Evolutionary conservation across 2,888 invertebrate species (phyloP).

Genomic region (Perizoma affinitatum): DNA sequence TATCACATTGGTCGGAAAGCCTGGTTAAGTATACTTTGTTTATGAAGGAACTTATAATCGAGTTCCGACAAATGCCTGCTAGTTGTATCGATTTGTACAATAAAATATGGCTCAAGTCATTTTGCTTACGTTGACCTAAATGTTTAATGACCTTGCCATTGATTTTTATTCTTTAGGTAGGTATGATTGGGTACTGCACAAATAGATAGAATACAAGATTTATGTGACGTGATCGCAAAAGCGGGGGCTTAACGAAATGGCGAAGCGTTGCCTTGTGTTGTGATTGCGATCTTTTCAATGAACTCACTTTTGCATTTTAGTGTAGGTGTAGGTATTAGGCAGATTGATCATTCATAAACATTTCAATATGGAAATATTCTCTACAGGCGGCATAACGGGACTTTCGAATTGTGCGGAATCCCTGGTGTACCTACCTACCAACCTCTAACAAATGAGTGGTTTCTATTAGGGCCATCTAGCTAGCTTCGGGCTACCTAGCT

Average conservation of each 20-base stretch:
- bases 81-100: too few relatives aligned
- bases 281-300: conserved; percentile 71
- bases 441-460: too few relatives aligned
- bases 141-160: conserved; percentile 5
- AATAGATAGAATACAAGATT: conserved; percentile 15
- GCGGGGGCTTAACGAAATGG: conserved; percentile 77
- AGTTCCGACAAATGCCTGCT: neutral
- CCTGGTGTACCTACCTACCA: conserved; percentile 2
- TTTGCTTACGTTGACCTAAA: too few relatives aligned
- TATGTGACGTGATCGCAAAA: conserved; percentile 59
- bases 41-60: neutral
- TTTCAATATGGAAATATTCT: conserved; percentile 32
- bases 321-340: conserved; percentile 50
- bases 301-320: conserved; percentile 57
- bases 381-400: conserved; percentile 27
- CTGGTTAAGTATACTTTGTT: neutral
- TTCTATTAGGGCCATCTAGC: too few relatives aligned
- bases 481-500: too few relatives aligned
- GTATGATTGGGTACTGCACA: conserved; percentile 2
- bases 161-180: too few relatives aligned
- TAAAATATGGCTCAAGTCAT: too few relatives aligned
- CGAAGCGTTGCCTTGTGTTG: conserved; percentile 39
- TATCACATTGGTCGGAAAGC: conserved; percentile 5
- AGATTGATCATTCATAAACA: conserved; percentile 33
- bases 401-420: conserved; percentile 14